Base-by-base conservation (phyloP, 2,888 invertebrate genomes). In the Epirrhoe tristata region DNA sequence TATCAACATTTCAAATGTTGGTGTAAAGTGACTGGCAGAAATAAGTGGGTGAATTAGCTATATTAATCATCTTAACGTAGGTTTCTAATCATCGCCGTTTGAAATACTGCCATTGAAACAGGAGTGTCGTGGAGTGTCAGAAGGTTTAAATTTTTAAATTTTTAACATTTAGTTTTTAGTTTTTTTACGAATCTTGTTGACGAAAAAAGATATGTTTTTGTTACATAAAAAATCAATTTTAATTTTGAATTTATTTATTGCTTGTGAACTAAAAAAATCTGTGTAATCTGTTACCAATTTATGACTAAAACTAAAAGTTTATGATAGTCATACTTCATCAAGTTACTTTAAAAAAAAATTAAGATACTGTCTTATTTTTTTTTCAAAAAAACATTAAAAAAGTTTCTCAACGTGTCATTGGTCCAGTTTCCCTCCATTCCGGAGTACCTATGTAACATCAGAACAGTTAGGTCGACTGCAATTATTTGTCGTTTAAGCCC, bases 401-500 rank as follows among this genome's bases (percentile, higher is more conserved):
- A 16, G 7, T 14, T 1, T 7, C 14, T 48, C 48, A 16, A 48
- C 6, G 6, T 16, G 17, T 36, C n/a, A 43, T 31, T 14, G 53
- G 31, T 46, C 52, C 14, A 32, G 16, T 51, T 54, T 52, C 63
- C 31, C 14, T 24, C 24, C 24, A 24, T 50, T 62, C 62, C 46
- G 16, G 8, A n/a, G 5, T 34, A n/a, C n/a, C n/a, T n/a, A 62
- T 52, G 55, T 59, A 34, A 63, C n/a, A 51, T n/a, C 57, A 24
- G 48, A 6, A 36, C 50, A 52, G 36, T 52, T 36, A 53, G 66
- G 67, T 58, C 50, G 34, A 50, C 64, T 62, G 24, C 66, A 70
- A 72, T 74, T 70, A 72, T 72, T 62, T 67, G 65, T 70, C 70
- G 70, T 64, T 70, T 63, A 74, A 50, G 59, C 60, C 48, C 63